phyloP scores from a whole-genome alignment of 2,888 invertebrate species.

The Harpagoxenus sublaevis region DNA sequence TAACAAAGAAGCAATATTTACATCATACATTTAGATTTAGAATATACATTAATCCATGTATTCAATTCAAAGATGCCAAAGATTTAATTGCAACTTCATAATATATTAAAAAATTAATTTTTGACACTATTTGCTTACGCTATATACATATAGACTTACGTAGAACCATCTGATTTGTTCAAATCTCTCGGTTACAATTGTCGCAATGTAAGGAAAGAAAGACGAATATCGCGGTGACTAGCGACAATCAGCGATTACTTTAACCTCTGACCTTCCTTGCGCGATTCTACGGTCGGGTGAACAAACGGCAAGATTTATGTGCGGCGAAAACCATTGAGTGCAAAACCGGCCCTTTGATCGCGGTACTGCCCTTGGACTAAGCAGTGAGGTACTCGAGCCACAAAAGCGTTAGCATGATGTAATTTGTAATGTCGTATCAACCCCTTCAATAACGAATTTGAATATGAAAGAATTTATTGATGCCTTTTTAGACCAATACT shows the following conservation, averaged over 20 bases:
- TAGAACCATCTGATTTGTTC: neutral
- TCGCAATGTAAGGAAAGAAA: neutral
- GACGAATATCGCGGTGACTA: neutral
- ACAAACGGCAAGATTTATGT: slow-evolving; percentile 56
- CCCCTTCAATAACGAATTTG: neutral
- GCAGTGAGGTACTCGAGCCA: slow-evolving; percentile 24
- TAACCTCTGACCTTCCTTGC: slow-evolving; percentile 45
- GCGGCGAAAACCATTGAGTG: slow-evolving; percentile 50
- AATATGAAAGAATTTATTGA: neutral
- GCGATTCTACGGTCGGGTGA: slow-evolving; percentile 1
- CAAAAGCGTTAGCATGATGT: slow-evolving; percentile 64
- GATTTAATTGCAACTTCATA: neutral
- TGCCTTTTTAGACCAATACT: neutral
- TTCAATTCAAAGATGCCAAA: neutral
- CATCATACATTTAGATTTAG: too few relatives aligned
- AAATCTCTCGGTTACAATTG: neutral
- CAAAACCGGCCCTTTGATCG: slow-evolving; percentile 44
- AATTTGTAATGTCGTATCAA: slow-evolving; percentile 56
- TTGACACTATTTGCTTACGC: neutral
- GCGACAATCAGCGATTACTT: slow-evolving; percentile 50
- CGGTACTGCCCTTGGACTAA: slow-evolving; percentile 18
- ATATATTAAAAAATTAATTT: neutral
- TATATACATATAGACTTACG: neutral
- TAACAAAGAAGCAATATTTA: neutral
- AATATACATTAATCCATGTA: neutral